phyloP scores from a whole-genome alignment of 2,113 vertebrate genomes.

The Columbina picui region DNA sequence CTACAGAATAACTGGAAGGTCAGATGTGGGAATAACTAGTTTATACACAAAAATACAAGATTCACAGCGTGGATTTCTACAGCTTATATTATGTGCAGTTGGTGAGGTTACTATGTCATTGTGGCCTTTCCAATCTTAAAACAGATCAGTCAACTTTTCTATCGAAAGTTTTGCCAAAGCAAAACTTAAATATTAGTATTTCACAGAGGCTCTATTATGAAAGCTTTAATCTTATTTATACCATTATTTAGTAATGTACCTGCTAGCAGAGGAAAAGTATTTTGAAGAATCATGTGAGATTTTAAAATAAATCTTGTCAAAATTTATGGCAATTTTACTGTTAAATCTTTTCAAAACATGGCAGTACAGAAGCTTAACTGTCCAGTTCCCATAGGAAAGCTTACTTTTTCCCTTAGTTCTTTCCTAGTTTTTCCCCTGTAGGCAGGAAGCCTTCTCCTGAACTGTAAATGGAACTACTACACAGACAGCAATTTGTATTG shows the following conservation, averaged over 20 bases:
- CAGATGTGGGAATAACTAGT: background rate
- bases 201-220: background rate
- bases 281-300: background rate
- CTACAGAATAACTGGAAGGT: background rate
- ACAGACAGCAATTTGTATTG: background rate
- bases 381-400: background rate
- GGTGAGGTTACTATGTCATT: background rate
- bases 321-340: background rate
- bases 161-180: background rate
- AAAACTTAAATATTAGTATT: background rate
- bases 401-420: background rate
- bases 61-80: background rate
- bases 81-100: background rate
- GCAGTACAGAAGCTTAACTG: background rate
- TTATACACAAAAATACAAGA: background rate
- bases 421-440: background rate
- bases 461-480: background rate
- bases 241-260: background rate
- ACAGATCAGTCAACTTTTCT: background rate
- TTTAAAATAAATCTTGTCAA: background rate
- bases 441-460: background rate
- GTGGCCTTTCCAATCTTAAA: background rate
- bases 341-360: background rate
- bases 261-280: background rate
- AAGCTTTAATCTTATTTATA: background rate